Evolutionary conservation across 2,888 invertebrate species (phyloP).

Genomic region (Orthosia incerta): DNA sequence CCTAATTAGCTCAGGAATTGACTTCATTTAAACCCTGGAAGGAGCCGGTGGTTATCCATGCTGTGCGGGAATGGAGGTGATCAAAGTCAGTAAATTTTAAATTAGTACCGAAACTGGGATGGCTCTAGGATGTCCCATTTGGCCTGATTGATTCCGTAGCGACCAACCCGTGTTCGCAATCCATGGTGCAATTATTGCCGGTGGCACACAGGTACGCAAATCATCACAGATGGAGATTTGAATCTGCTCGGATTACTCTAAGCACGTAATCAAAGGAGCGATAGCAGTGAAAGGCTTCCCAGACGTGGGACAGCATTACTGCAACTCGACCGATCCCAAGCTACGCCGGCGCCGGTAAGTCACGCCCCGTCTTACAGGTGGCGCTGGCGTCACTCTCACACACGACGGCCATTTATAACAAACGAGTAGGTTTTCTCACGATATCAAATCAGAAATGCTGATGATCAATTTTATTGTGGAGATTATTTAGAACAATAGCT

Average conservation of each 20-base stretch:
- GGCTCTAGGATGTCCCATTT: too few relatives aligned
- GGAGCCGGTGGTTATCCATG: too few relatives aligned
- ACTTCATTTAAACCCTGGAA: too few relatives aligned
- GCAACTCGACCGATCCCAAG: constrained; percentile 39
- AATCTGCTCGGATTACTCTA: background rate
- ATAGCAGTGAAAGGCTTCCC: constrained; percentile 52
- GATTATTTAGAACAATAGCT: constrained; percentile 57
- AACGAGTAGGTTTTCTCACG: constrained; percentile 63
- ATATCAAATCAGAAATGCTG: constrained; percentile 33
- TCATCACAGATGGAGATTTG: background rate
- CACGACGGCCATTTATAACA: constrained; percentile 54
- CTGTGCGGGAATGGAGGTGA: too few relatives aligned
- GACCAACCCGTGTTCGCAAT: too few relatives aligned
- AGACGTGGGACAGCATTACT: constrained; percentile 43
- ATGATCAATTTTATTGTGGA: constrained; percentile 56
- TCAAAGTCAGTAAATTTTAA: too few relatives aligned
- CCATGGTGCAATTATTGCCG: too few relatives aligned
- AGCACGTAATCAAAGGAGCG: constrained; percentile 30
- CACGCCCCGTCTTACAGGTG: constrained; percentile 53
- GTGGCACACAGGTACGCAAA: background rate
- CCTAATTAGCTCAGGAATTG: too few relatives aligned
- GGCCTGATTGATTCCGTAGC: too few relatives aligned
- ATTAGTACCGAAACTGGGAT: too few relatives aligned
- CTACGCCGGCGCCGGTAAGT: constrained; percentile 34
- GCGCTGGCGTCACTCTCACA: constrained; percentile 56